Percentiles rank a stretch among this genome's conserved stretches.
phyloP scores from a whole-genome alignment of 2,888 invertebrate genomes.

The Pristionchus fissidentatus region DNA sequence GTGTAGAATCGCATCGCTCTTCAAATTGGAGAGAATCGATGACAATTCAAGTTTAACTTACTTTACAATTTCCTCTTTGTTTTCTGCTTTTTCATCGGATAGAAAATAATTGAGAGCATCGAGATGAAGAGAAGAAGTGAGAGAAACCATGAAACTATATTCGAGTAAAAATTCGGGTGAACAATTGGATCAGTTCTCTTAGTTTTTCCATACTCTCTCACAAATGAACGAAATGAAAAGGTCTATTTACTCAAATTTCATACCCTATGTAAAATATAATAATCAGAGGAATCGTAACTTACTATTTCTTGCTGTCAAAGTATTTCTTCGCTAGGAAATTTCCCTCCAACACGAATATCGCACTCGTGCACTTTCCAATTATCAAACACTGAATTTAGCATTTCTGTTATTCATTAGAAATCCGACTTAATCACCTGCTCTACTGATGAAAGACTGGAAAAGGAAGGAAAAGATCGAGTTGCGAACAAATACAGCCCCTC shows the following conservation, averaged over 20 bases:
- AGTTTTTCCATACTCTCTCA: too few relatives aligned
- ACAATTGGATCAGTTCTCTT: too few relatives aligned
- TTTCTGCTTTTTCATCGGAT: slow-evolving; percentile 2
- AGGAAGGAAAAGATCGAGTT: neutral
- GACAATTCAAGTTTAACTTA: neutral
- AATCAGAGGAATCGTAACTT: neutral
- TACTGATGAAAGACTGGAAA: neutral
- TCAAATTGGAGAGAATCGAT: neutral
- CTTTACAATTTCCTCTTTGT: slow-evolving; percentile 24
- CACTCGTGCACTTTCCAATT: neutral
- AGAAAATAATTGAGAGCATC: slow-evolving; percentile 19
- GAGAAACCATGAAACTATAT: slow-evolving; percentile 17
- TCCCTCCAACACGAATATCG: slow-evolving; percentile 6
- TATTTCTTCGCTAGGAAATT: neutral
- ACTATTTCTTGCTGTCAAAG: neutral
- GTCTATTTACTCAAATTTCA: too few relatives aligned
- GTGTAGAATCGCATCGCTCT: slow-evolving; percentile 34
- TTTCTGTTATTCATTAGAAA: neutral
- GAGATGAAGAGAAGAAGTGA: slow-evolving; percentile 7
- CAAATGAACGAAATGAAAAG: too few relatives aligned
- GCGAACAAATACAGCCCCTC: slow-evolving; percentile 11
- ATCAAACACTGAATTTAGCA: neutral
- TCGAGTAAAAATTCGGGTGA: neutral
- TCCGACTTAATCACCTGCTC: slow-evolving; percentile 10
- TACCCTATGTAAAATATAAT: neutral